Evolutionary conservation across 2,888 invertebrate genomes (phyloP).

Genomic region (Callimorpha dominula): DNA sequence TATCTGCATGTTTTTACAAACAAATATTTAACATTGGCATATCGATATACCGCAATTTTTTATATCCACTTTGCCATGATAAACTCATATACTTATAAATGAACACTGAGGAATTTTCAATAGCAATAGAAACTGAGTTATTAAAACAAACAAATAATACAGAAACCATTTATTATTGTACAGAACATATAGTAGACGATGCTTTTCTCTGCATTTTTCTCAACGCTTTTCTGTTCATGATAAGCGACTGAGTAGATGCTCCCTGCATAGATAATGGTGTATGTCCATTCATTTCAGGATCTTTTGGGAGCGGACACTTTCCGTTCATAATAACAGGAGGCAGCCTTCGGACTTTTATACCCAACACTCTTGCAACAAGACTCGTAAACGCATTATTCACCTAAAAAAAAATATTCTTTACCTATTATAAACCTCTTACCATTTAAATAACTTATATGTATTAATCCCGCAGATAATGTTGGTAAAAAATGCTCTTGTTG

Average conservation of each 20-base stretch:
- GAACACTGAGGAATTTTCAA: neutral
- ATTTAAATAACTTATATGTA: too few species aligned
- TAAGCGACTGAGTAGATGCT: slow-evolving; percentile 67
- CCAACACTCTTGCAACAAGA: slow-evolving; percentile 83
- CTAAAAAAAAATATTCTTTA: slow-evolving; percentile 69
- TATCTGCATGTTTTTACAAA: too few species aligned
- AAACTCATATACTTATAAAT: too few species aligned
- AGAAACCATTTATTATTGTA: slow-evolving; percentile 78
- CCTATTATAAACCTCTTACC: too few species aligned
- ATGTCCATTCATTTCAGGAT: slow-evolving; percentile 44
- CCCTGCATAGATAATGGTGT: slow-evolving; percentile 37
- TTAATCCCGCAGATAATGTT: too few species aligned
- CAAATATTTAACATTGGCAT: too few species aligned
- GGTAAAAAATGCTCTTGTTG: too few species aligned
- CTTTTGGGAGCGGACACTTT: slow-evolving; percentile 50
- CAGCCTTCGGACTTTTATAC: slow-evolving; percentile 60
- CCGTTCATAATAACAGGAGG: slow-evolving; percentile 51
- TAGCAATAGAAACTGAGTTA: neutral
- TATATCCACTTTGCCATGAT: too few species aligned
- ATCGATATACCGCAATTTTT: too few species aligned
- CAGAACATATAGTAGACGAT: slow-evolving; percentile 83
- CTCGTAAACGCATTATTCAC: slow-evolving; percentile 89
- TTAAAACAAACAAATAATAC: slow-evolving; percentile 1
- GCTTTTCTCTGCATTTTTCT: slow-evolving; percentile 73
- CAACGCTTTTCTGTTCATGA: slow-evolving; percentile 79